Evolutionary conservation across 2,888 invertebrate genomes (phyloP).

Genomic region (Acanthosoma haemorrhoidale): DNA sequence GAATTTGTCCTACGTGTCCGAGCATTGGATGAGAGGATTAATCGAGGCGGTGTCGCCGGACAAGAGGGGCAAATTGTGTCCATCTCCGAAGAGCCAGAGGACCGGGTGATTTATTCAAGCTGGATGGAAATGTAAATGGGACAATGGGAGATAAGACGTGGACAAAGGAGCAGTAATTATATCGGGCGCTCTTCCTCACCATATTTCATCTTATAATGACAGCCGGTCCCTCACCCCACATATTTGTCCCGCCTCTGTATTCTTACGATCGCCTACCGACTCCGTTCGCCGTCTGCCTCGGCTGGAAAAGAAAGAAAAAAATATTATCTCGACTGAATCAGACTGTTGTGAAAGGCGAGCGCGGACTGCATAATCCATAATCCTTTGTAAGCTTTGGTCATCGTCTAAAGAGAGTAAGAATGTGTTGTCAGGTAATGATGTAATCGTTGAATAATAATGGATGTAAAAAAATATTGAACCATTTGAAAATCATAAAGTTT

Average conservation of each 20-base stretch:
- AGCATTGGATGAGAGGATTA: constrained; percentile 11
- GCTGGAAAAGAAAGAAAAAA: too few species aligned
- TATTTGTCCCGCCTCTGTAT: constrained; percentile 8
- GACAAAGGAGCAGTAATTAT: constrained; percentile 24
- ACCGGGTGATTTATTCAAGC: neutral
- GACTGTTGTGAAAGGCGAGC: too few species aligned
- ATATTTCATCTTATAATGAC: constrained; percentile 22
- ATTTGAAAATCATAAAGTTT: too few species aligned
- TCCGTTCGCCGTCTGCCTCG: too few species aligned
- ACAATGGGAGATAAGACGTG: constrained; percentile 23
- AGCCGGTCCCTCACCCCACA: constrained; percentile 20
- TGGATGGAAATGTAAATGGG: constrained; percentile 20
- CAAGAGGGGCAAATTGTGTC: constrained; percentile 25
- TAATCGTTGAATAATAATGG: too few species aligned
- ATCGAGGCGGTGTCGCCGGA: constrained; percentile 9
- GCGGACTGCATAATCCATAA: neutral
- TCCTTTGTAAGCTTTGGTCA: neutral
- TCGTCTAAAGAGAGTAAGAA: neutral
- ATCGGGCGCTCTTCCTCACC: constrained; percentile 16
- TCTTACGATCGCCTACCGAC: too few species aligned
- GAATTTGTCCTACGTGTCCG: constrained; percentile 24
- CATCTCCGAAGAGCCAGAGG: constrained; percentile 10
- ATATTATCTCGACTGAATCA: neutral
- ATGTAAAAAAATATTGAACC: too few species aligned
- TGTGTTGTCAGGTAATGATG: too few species aligned